Evolutionary conservation across 2,888 invertebrate species (phyloP), one percentile per base, ranked within the genome.

Genomic region (Megastigmus dorsalis): DNA sequence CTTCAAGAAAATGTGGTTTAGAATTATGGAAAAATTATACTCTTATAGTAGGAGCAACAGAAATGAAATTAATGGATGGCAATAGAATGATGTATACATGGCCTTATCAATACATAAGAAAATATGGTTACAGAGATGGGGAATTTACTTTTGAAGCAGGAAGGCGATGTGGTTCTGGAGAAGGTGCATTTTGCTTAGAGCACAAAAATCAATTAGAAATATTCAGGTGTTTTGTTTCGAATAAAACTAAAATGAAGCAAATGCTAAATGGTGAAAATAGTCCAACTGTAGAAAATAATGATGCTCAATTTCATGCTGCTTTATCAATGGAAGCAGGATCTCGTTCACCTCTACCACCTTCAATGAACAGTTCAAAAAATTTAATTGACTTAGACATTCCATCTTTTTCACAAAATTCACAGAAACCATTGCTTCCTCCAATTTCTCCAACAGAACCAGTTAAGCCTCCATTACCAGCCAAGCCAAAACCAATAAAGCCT

Each of bases 91-190:
- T 93, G 81, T 95, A 92, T 75, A 94, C 93, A 57, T 96, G 95
- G 95, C 95, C 95, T 54, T 95, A 95, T 86, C 92, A 93, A 80
- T 95, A 93, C 84, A 95, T 96, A 78, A 90, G 95, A 75, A 90
- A 94, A 75, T 95, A 96, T 87, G 95, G 95, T n/a, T 95, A 95
- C 82, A 92, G 94, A 80, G 93, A 94, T 85, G 95, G 95, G 48
- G 95, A 94, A 87, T 95, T 96, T 84, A 95, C 95, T 38, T 95
- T 96, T 87, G 95, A 96, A 90, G 95, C 95, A 20, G 95, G 95
- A 0, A 90, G 95, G 73, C 95, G 95, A 88, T 95, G 95, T 88
- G 93, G 93, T 79, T 95, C 95, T 0, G 95, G 95, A 0, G 95
- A 95, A 88, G 95, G 95, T 0, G 92, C 92, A 3, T 95, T 95